A percentile compares a stretch with the other conserved stretches of the same genome.
Evolutionary conservation across 2,797 vertebrate species (phyloP).

Genomic region (Labroides dimidiatus): DNA sequence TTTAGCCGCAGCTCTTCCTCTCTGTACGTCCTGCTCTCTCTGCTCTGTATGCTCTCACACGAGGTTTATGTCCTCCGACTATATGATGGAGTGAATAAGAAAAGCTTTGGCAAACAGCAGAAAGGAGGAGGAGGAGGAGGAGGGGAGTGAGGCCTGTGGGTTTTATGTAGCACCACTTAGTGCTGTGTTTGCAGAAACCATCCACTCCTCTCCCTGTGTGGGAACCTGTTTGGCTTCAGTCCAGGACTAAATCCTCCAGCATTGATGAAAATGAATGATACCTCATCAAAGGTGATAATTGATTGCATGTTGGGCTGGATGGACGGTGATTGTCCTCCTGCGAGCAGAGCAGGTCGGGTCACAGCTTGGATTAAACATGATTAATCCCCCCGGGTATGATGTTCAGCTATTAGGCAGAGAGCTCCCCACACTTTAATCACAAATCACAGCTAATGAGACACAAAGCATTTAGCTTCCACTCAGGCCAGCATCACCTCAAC

Average conservation of each 20-base stretch:
- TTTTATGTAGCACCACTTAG: constrained; percentile 22
- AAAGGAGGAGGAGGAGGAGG: constrained; percentile 19
- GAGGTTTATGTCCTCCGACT: constrained; percentile 51
- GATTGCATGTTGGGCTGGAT: constrained; percentile 47
- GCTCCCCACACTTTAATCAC: constrained; percentile 63
- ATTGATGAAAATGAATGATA: constrained; percentile 40
- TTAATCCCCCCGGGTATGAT: constrained; percentile 52
- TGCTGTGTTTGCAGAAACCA: constrained; percentile 53
- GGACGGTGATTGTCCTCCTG: constrained; percentile 39
- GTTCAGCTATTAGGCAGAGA: constrained; percentile 50
- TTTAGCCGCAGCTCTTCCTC: constrained; percentile 15
- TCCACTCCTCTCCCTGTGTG: neutral
- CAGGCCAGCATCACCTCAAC: constrained; percentile 23
- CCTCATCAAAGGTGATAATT: constrained; percentile 58
- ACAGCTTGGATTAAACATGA: constrained; percentile 56
- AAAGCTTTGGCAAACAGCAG: constrained; percentile 45
- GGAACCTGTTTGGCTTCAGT: constrained; percentile 24
- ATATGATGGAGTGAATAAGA: constrained; percentile 47
- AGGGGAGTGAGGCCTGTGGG: constrained; percentile 7
- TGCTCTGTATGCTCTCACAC: constrained; percentile 28
- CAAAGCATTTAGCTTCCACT: constrained; percentile 58
- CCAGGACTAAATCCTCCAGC: constrained; percentile 17
- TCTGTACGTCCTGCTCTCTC: neutral
- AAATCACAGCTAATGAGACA: constrained; percentile 75
- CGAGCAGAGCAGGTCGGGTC: constrained; percentile 36